phyloP scores from a whole-genome alignment of 1,140 invertebrate genomes.

The Trichomalopsis sarcophagae region DNA sequence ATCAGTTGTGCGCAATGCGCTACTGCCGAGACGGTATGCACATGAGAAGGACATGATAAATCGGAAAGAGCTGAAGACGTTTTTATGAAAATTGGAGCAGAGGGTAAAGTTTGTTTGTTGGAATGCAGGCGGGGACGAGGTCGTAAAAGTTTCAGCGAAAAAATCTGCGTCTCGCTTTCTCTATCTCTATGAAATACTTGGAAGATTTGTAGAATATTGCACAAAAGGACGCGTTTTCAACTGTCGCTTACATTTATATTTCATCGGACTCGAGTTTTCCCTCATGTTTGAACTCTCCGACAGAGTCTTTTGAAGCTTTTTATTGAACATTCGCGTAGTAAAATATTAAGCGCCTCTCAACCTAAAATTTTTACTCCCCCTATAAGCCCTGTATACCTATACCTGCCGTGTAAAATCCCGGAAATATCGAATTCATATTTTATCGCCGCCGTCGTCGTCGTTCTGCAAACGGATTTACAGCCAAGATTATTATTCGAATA shows the following conservation, averaged over 20 bases:
- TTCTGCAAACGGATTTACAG: too few relatives aligned
- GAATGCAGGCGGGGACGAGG: background rate
- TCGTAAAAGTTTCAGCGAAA: background rate
- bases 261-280: background rate
- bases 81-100: background rate
- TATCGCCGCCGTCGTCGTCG: too few relatives aligned
- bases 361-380: too few relatives aligned
- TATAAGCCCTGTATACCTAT: too few relatives aligned
- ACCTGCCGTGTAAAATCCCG: too few relatives aligned
- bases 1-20: too few relatives aligned
- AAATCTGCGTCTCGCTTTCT: background rate
- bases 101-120: background rate
- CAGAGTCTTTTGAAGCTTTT: background rate
- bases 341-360: background rate
- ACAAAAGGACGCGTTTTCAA: background rate
- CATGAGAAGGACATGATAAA: too few relatives aligned
- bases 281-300: background rate
- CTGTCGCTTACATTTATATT: background rate
- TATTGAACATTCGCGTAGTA: background rate
- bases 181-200: background rate
- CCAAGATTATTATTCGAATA: too few relatives aligned
- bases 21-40: too few relatives aligned
- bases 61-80: background rate
- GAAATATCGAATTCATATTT: too few relatives aligned
- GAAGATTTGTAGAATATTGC: background rate